Evolutionary conservation across 2,888 invertebrate genomes (phyloP), one percentile per base, ranked within the genome.

Genomic region (Eupithecia vulgata): DNA sequence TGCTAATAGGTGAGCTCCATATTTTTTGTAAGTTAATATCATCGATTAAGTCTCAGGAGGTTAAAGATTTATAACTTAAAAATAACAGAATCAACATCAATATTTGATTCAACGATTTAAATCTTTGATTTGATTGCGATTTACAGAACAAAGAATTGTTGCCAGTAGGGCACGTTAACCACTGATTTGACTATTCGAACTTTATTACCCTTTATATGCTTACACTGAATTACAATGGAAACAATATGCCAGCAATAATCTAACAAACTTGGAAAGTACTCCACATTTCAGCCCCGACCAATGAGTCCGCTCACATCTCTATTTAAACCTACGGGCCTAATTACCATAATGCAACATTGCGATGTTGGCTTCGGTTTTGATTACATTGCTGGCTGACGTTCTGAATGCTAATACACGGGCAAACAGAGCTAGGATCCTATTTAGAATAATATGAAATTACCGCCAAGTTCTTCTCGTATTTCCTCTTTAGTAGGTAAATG

Each of bases 261-360:
- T 17, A 48, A 42, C 57, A 59, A 67, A 67, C 59, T 68, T 67
- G 34, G 62, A 62, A 48, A 35, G 68, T 65, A 42, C 78, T 65
- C 57, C 72, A 76, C 83, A 83, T 84, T 82, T 80, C 74, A 76
- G 80, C 80, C 40, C 10, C n/a, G 5, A 81, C 76, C 71, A 83
- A 81, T 81, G 84, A 84, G 81, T 84, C 83, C 83, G 82, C 84
- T 85, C 85, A 85, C 84, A 81, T 83, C 83, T 86, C 88, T 83
- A 87, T 87, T 88, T 85, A 84, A 85, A 85, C 80, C 71, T 72
- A 68, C 82, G 82, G 81, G 82, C 79, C 83, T 88, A 87, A 89
- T 90, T 89, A 90, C 82, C 89, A 90, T 89, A 90, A 89, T 89
- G 89, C 89, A 87, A 88, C 89, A 88, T 85, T 86, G 89, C 85